These are phyloP conservation scores for Premnoplex brunnescens DNA, from an alignment of 2,797 vertebrate genomes.

Conservation along the genomic window DNA sequence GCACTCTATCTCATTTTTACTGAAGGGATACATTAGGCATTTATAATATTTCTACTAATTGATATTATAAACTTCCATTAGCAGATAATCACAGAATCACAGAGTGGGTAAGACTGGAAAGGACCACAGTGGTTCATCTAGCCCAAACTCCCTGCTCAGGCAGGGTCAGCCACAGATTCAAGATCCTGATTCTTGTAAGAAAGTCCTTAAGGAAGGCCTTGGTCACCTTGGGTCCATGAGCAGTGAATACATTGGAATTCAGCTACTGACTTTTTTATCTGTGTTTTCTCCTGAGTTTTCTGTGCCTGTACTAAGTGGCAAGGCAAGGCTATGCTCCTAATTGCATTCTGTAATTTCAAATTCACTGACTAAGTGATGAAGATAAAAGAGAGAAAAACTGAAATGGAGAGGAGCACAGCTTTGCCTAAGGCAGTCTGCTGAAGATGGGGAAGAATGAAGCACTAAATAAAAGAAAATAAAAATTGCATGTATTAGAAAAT, in stretches of 20 bases:
- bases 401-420: not conserved
- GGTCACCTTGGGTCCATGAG: not conserved
- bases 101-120: not conserved
- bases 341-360: not conserved
- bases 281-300: not conserved
- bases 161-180: not conserved
- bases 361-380: not conserved
- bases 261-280: not conserved
- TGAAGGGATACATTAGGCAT: not conserved
- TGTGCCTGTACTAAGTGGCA: not conserved
- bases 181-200: not conserved
- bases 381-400: not conserved
- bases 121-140: not conserved
- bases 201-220: not conserved
- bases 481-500: conserved; percentile 1
- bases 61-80: not conserved
- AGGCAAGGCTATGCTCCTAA: not conserved
- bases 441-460: not conserved
- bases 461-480: conserved; percentile 27
- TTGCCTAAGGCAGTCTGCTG: conserved; percentile 22
- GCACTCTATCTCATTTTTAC: not conserved
- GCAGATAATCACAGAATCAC: not conserved
- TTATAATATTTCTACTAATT: not conserved
- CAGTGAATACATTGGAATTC: not conserved
- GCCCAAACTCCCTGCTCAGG: not conserved